phyloP scores from a whole-genome alignment of 2,113 vertebrate genomes.

The Callionymus lyra region DNA sequence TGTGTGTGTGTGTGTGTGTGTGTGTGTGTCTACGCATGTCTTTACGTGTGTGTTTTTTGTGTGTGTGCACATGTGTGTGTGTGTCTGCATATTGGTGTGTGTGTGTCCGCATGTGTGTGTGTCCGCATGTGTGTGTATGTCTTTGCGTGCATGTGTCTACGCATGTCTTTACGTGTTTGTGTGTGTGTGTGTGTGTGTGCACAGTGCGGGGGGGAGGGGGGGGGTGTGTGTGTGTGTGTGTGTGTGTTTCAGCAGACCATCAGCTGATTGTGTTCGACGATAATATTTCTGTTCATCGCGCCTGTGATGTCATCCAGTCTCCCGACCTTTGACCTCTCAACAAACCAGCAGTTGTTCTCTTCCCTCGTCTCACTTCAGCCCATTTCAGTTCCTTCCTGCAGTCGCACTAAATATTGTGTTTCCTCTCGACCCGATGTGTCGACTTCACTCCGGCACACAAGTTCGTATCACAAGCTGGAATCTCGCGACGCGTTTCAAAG shows the following conservation, averaged over 20 bases:
- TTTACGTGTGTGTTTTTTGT: too few species aligned
- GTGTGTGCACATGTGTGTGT: too few species aligned
- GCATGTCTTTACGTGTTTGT: background rate
- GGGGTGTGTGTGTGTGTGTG: background rate
- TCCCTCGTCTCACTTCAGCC: too few species aligned
- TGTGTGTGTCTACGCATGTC: conserved; percentile 18
- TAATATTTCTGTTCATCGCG: background rate
- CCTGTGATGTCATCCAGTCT: background rate
- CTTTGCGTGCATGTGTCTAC: conserved; percentile 16
- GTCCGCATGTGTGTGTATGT: background rate
- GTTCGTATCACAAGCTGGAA: background rate
- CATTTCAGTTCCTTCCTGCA: too few species aligned
- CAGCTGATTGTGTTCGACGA: background rate
- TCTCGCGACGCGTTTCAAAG: background rate
- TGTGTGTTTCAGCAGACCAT: conserved; percentile 7
- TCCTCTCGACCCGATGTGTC: too few species aligned
- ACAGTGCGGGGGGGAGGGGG: too few species aligned
- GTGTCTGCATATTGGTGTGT: too few species aligned
- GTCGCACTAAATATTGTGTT: too few species aligned
- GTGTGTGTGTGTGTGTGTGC: too few species aligned
- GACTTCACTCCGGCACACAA: background rate
- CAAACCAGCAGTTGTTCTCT: too few species aligned
- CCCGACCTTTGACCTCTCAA: background rate
- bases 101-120: too few species aligned
- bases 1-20: background rate